Conservation (phyloP, 2,113 vertebrate species). For the Hyla sarda region DNA sequence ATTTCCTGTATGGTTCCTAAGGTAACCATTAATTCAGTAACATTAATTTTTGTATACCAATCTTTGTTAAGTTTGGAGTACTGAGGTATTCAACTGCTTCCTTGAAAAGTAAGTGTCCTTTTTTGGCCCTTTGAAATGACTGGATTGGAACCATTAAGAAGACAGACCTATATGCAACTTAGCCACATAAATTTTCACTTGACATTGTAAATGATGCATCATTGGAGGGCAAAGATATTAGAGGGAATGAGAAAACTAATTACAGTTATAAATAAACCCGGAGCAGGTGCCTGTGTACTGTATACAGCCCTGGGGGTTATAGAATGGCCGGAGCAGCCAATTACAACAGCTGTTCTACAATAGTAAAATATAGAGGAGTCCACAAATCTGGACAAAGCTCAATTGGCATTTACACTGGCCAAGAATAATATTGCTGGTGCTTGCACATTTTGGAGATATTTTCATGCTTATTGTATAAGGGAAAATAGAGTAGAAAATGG, state of each 20-base stretch:
- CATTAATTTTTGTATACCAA: background rate
- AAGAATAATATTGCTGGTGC: background rate
- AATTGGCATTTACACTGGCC: background rate
- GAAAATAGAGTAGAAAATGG: too few species aligned
- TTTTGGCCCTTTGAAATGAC: background rate
- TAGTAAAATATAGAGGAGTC: background rate
- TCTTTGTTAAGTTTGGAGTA: background rate
- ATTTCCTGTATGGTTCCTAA: background rate
- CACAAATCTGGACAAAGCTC: background rate
- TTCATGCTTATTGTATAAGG: too few species aligned
- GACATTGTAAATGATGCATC: conserved; percentile 30
- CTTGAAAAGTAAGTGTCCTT: background rate
- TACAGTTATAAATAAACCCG: conserved; percentile 66
- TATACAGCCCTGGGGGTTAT: conserved; percentile 59
- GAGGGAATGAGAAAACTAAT: conserved; percentile 64
- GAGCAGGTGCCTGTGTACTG: conserved; percentile 64
- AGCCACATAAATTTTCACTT: conserved; percentile 24
- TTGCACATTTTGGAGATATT: too few species aligned
- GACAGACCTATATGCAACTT: background rate
- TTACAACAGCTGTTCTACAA: conserved; percentile 68
- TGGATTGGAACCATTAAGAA: background rate
- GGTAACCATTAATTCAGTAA: background rate
- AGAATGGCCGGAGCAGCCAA: conserved; percentile 63
- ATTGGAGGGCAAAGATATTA: conserved; percentile 65
- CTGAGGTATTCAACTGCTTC: background rate